Evolutionary conservation across 2,797 vertebrate species (phyloP), one percentile per base, ranked within the genome.

Genomic region (Acrossocheilus wenchowensis): DNA sequence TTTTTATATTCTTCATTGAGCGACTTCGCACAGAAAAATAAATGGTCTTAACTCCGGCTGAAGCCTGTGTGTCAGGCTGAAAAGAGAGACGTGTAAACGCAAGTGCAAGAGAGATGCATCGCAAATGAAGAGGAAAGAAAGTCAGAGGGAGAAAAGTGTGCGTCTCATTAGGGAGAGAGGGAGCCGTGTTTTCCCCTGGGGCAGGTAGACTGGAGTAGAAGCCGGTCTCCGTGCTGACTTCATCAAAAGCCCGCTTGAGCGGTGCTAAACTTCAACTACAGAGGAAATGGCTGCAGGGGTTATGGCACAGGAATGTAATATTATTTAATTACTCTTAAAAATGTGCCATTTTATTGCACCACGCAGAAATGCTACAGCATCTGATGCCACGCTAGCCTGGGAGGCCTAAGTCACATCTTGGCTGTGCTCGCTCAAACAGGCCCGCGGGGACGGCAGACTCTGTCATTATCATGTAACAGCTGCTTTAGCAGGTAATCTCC

Each of bases 141-240:
- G 68, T 75, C 75, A 26, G 69, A 79, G 71, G 43, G 71, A 64
- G 83, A 66, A 74, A 73, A 87, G 79, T 90, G 84, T 86, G 80
- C 79, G 90, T 90, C 92, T 93, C 91, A 92, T 92, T 94, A 94
- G 91, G 93, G 92, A 89, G 88, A 94, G 87, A 86, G 80, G 73
- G 81, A 90, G 77, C 83, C 60, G 86, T 85, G 89, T 92, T 92
- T 77, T 45, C 79, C 91, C 89, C 87, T 83, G 90, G 92, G 91
- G 83, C 89, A 83, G 6, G 43, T 89, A 90, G 91, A 91, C 87
- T 78, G 45, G n/a, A 71, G 50, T 81, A 68, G 73, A 86, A 86
- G 75, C 62, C 39, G 68, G 83, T 83, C 71, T 84, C 73, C 19
- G 43, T 78, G 62, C 88, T 87, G 88, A 87, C 84, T 86, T 82